Conservation (phyloP, 2,113 vertebrate species). For the Cyphomyrus discorhynchus region DNA sequence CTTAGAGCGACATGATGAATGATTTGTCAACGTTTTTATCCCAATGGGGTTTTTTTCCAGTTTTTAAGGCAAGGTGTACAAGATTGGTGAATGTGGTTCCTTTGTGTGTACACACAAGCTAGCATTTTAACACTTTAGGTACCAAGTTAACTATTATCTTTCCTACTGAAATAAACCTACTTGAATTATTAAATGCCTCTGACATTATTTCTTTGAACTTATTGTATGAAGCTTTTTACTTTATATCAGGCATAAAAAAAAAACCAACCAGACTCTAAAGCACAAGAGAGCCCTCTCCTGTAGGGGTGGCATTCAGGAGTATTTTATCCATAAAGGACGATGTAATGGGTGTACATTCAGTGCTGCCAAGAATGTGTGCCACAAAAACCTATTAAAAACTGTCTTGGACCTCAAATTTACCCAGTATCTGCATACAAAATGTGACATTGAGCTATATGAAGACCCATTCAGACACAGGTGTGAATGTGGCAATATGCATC, state of each 20-base stretch:
- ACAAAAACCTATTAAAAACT: neutral
- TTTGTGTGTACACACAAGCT: conserved; percentile 59
- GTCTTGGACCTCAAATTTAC: neutral
- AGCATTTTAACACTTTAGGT: conserved; percentile 57
- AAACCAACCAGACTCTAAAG: neutral
- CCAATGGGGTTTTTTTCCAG: conserved; percentile 23
- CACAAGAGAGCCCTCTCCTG: neutral
- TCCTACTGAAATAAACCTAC: conserved; percentile 71
- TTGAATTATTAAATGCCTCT: conserved; percentile 50
- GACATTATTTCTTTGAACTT: conserved; percentile 27
- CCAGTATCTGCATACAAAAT: neutral
- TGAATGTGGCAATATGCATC: neutral
- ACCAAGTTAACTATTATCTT: conserved; percentile 62
- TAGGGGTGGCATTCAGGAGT: neutral
- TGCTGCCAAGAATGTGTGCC: neutral
- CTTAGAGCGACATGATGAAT: conserved; percentile 59
- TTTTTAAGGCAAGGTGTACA: conserved; percentile 16
- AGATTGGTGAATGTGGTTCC: conserved; percentile 22
- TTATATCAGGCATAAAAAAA: neutral
- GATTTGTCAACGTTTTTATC: conserved; percentile 50
- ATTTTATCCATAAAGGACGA: neutral
- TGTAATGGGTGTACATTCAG: neutral
- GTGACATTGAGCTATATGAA: neutral
- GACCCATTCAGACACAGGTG: neutral
- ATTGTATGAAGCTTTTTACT: neutral